Evolutionary conservation across 2,888 invertebrate genomes (phyloP), one percentile per base, ranked within the genome.

Genomic region (Limenitis camilla): DNA sequence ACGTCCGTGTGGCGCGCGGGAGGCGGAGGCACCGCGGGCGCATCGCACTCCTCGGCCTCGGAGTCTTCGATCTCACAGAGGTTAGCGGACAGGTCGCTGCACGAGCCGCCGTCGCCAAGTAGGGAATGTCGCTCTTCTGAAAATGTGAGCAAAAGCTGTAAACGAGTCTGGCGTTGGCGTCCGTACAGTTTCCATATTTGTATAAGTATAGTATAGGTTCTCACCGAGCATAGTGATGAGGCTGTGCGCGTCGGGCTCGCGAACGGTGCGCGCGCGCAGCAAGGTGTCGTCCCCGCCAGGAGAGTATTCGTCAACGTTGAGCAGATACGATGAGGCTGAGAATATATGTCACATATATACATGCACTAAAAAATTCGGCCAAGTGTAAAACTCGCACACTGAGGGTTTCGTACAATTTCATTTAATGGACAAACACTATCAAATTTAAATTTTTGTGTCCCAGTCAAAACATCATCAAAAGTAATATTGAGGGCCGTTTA

Each of bases 21-120:
- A 50, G 39, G 55, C 63, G 56, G 61, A 49, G 52, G 52, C 53
- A 53, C 45, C 49, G 52, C 52, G 55, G 50, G 59, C 42, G 48
- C 57, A 47, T 44, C 43, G 53, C 42, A 54, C 57, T 81, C 79
- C 78, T 94, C 94, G 68, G 90, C 91, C 75, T 95, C 95, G 41
- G 94, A 94, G 81, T 95, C 95, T 81, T 96, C 96, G 71, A 97
- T 96, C 88, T 97, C 97, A 89, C 97, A 97, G 60, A 97, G 89
- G 76, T 93, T 92, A 48, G 94, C 92, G 48, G 96, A 96, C 64
- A 96, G 88, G 82, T 96, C 95, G 81, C 96, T 96, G 77, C 93
- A 92, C 66, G 96, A 96, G 59, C 80, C 86, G 59, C 66, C 73
- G 56, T 61, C 70, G 60, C 92, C 94, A 62, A 93, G 88, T 65